phyloP scores from a whole-genome alignment of 2,113 vertebrate species.

The Salvelinus fontinalis region DNA sequence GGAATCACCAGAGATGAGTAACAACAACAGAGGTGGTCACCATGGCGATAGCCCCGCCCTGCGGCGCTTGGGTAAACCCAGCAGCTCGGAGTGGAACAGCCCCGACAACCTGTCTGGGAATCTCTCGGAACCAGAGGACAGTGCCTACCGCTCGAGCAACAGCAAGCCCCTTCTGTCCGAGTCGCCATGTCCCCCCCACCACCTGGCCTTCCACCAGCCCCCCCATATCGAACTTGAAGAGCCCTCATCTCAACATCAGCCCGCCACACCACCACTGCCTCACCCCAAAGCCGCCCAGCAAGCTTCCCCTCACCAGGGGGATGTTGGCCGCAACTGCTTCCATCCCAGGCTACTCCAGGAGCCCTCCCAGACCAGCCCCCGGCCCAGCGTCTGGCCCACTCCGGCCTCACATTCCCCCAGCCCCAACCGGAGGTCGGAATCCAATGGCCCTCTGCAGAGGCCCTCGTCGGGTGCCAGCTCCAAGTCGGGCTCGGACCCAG shows the following conservation, averaged over 20 bases:
- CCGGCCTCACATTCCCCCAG: slow-evolving; percentile 44
- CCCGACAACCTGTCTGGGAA: slow-evolving; percentile 70
- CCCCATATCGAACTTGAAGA: slow-evolving; percentile 40
- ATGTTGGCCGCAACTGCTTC: slow-evolving; percentile 52
- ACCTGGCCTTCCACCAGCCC: slow-evolving; percentile 40
- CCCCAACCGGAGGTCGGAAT: slow-evolving; percentile 53
- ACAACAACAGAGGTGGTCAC: slow-evolving; percentile 45
- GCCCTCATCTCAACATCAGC: slow-evolving; percentile 42
- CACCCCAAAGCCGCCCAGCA: slow-evolving; percentile 75
- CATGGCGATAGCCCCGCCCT: slow-evolving; percentile 53
- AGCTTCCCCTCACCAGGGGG: slow-evolving; percentile 42
- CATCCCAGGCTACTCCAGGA: slow-evolving; percentile 72
- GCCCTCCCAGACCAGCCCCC: slow-evolving; percentile 57
- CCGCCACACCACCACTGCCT: slow-evolving; percentile 73
- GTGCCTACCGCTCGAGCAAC: slow-evolving; percentile 69
- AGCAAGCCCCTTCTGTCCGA: slow-evolving; percentile 58
- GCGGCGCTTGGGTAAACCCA: slow-evolving; percentile 69
- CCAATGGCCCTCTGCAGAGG: slow-evolving; percentile 61
- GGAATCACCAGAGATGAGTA: slow-evolving; percentile 57
- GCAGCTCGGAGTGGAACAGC: slow-evolving; percentile 80
- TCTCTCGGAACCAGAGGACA: slow-evolving; percentile 75
- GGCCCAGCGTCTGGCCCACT: slow-evolving; percentile 32
- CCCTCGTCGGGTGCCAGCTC: slow-evolving; percentile 56
- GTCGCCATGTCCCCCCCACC: slow-evolving; percentile 40
- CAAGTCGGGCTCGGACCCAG: slow-evolving; percentile 69